These are phyloP conservation scores for Paraescarpia echinospica DNA, from an alignment of 1,140 invertebrate species.

Conservation along the genomic window DNA sequence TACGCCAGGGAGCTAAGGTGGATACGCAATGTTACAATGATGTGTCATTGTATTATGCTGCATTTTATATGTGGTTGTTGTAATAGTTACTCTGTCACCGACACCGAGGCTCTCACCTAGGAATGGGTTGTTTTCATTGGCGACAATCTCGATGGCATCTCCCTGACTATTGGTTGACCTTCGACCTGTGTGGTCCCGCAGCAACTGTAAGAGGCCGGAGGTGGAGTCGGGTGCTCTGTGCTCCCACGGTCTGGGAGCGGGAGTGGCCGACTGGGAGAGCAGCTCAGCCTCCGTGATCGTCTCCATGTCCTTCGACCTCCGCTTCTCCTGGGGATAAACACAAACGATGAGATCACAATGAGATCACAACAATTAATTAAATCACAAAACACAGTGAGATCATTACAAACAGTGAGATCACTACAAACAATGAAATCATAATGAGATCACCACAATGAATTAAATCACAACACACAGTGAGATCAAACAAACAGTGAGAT, in stretches of 20 bases:
- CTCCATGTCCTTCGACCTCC: conserved; percentile 55
- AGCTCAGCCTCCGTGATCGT: conserved; percentile 52
- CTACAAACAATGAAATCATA: no score
- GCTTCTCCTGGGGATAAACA: conserved; percentile 41
- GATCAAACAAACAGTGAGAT: no score
- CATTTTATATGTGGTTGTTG: no score
- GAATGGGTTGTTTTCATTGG: conserved; percentile 2
- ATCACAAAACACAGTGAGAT: no score
- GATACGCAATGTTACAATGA: no score
- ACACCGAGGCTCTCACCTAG: background rate
- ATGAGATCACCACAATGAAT: no score
- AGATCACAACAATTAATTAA: no score
- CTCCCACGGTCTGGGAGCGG: background rate
- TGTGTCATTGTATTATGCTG: no score
- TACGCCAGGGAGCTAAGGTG: no score
- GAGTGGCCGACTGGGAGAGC: conserved; percentile 21
- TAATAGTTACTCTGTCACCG: background rate
- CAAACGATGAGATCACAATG: background rate
- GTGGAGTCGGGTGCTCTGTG: background rate
- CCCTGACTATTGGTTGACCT: background rate
- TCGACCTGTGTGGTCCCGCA: background rate
- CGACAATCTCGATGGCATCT: background rate
- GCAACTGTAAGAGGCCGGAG: background rate
- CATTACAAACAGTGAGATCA: no score
- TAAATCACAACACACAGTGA: no score